Percentiles rank a stretch among this genome's conserved stretches.
These are phyloP conservation scores for Poeciliopsis presidionis DNA, from an alignment of 2,797 vertebrate genomes.

Conservation along the genomic window DNA sequence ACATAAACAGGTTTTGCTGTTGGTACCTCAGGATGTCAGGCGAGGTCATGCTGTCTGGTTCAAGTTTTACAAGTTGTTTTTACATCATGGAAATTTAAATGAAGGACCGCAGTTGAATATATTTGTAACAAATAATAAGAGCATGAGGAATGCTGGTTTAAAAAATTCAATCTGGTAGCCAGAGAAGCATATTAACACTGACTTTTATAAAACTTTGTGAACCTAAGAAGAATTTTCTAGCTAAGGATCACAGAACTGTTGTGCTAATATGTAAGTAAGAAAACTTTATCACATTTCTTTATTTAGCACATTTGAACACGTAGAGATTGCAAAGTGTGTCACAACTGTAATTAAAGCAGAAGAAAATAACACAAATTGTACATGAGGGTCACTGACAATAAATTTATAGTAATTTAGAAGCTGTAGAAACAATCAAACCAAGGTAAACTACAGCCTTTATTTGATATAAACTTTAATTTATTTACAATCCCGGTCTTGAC, in stretches of 20 bases:
- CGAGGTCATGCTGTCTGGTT: not conserved
- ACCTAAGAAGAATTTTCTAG: not conserved
- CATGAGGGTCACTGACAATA: not conserved
- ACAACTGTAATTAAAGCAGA: not conserved
- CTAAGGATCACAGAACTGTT: not conserved
- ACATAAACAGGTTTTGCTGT: not conserved
- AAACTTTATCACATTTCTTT: not conserved
- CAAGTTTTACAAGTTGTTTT: not conserved
- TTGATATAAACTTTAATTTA: not conserved
- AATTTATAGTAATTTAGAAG: not conserved
- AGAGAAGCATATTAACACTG: not conserved
- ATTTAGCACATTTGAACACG: not conserved
- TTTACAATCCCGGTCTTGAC: not conserved
- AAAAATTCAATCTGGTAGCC: not conserved
- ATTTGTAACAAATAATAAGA: not conserved
- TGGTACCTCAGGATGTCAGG: not conserved
- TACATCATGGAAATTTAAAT: not conserved
- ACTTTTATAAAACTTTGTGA: not conserved
- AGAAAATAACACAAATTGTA: not conserved
- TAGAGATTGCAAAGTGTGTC: not conserved
- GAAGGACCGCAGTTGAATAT: not conserved
- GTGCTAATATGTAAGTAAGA: not conserved
- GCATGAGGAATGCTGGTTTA: not conserved
- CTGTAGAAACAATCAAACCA: not conserved
- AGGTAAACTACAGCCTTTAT: not conserved